Base-by-base conservation (phyloP, 2,888 invertebrate genomes). In the Synanthedon myopaeformis region DNA sequence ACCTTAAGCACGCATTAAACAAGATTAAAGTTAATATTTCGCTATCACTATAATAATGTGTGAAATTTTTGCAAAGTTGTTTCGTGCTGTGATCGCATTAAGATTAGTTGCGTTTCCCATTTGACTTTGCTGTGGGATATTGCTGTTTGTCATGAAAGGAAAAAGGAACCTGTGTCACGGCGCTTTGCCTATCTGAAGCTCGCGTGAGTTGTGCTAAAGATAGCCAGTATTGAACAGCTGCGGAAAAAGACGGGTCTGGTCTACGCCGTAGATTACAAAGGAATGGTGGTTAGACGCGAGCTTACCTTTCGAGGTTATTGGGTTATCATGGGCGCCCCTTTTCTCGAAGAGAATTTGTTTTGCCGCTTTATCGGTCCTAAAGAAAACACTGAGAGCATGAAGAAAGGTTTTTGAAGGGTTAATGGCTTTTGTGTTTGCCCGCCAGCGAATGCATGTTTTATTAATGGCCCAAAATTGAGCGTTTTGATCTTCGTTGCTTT, bases 111-210 rank as follows among this genome's bases (percentile, higher is more conserved):
- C 80, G 79, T 79, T 83, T 83, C 78, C 74, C 78, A 74, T 82
- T 83, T 79, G 83, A 78, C 79, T 85, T 84, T 68, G 68, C 75
- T 69, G 45, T 45, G 70, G 74, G 74, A 77, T 77, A 84, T 81
- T 79, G 79, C 79, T 76, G 76, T 76, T 85, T 83, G 82, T 82
- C 85, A 85, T 83, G 85, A 82, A 82, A 84, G 65, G 64, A 67
- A 72, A 67, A 70, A 66, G 67, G 65, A 72, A 14, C 12, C 14
- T 45, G 45, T 12, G 45, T 45, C 45, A 45, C 62, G 63, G 66
- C 68, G 72, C 74, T 79, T 80, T 72, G 69, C 45, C 45, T 13
- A n/a, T 14, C 13, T 13, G 45, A 45, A 45, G 45, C 8, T 45
- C 13, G 45, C 8, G 45, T 14, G 45, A n/a, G 14, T 13, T 6